Conservation (phyloP, 2,888 invertebrate species). For the Eristalinus aeneus region DNA sequence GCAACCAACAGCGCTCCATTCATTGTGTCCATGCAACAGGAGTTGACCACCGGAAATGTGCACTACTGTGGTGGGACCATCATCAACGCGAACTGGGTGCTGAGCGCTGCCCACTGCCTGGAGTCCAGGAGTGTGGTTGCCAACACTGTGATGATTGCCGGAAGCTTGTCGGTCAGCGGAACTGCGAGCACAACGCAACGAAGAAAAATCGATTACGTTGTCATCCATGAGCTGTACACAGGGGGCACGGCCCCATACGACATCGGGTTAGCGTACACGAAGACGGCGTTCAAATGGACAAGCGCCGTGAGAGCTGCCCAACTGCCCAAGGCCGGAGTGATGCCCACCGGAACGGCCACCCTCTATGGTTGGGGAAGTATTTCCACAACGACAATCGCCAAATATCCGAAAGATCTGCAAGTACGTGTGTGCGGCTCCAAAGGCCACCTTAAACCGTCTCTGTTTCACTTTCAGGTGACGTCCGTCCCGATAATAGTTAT, state of each 20-base stretch:
- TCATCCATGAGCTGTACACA: slow-evolving; percentile 77
- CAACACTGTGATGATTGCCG: slow-evolving; percentile 78
- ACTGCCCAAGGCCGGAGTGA: slow-evolving; percentile 75
- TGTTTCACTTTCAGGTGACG: slow-evolving; percentile 72
- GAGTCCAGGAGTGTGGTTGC: slow-evolving; percentile 73
- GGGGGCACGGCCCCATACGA: slow-evolving; percentile 79
- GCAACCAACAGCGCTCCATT: slow-evolving; percentile 76
- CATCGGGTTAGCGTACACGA: slow-evolving; percentile 78
- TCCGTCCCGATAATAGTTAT: slow-evolving; percentile 77
- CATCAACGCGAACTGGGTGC: slow-evolving; percentile 78
- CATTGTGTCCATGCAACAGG: slow-evolving; percentile 77
- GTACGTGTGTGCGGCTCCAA: background rate
- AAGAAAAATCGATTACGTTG: slow-evolving; percentile 77
- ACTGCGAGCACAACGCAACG: slow-evolving; percentile 71
- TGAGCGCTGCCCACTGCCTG: slow-evolving; percentile 79
- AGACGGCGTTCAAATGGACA: slow-evolving; percentile 75
- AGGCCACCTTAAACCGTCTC: background rate
- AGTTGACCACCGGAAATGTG: slow-evolving; percentile 71
- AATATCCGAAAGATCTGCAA: slow-evolving; percentile 28
- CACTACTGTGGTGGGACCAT: slow-evolving; percentile 80
- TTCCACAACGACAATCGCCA: slow-evolving; percentile 76
- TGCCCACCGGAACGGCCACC: slow-evolving; percentile 76
- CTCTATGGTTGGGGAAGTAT: slow-evolving; percentile 80
- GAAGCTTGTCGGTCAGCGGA: slow-evolving; percentile 69
- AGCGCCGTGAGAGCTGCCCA: slow-evolving; percentile 75